Conservation (phyloP, 2,113 vertebrate genomes). For the Prochilodus magdalenae region DNA sequence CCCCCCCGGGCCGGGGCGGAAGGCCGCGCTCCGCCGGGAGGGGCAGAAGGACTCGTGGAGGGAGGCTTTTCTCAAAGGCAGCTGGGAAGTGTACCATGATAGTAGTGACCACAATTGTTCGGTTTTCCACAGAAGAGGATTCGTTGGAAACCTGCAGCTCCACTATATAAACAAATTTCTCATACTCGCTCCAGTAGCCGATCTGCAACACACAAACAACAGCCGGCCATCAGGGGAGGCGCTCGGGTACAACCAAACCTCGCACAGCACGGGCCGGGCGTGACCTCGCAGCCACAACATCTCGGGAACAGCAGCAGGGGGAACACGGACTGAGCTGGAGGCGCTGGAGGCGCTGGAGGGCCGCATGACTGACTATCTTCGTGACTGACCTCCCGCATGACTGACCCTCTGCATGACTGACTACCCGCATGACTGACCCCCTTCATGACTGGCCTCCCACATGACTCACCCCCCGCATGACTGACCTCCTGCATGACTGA, state of each 20-base stretch:
- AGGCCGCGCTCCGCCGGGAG: constrained; percentile 80
- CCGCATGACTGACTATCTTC: too few species aligned
- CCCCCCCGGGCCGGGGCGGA: constrained; percentile 81
- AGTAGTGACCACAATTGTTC: constrained; percentile 98
- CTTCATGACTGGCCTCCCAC: too few species aligned
- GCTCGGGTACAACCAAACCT: background rate
- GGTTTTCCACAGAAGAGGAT: constrained; percentile 94
- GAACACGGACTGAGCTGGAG: too few species aligned
- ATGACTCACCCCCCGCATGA: too few species aligned
- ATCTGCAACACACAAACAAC: constrained; percentile 83
- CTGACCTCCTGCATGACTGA: too few species aligned
- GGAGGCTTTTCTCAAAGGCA: constrained; percentile 70
- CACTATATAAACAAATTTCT: constrained; percentile 92
- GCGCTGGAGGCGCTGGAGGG: too few species aligned
- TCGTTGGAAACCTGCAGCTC: constrained; percentile 95
- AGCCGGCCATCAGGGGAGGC: background rate
- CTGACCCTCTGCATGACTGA: too few species aligned
- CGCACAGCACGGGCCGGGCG: too few species aligned
- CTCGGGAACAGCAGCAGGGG: too few species aligned
- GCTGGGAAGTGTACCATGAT: constrained; percentile 91
- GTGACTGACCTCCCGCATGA: too few species aligned
- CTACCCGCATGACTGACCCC: too few species aligned
- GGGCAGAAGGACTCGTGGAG: constrained; percentile 74
- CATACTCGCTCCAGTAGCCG: constrained; percentile 98
- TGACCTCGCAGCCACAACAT: too few species aligned